Conservation (phyloP, 2,888 invertebrate genomes). For the Xestia sexstrigata region DNA sequence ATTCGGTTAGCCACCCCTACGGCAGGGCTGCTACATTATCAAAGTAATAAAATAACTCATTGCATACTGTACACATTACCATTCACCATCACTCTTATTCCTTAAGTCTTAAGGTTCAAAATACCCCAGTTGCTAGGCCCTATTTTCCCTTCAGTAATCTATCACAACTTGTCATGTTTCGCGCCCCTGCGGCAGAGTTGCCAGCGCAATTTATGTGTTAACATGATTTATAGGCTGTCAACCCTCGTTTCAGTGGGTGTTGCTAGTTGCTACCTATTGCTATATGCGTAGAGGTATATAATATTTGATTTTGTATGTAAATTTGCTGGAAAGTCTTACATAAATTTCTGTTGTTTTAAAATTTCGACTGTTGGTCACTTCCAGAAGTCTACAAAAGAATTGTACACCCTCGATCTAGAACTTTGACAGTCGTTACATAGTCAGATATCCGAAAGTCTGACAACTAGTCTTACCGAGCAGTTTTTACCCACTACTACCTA, state of each 20-base stretch:
- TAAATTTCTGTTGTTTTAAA: background rate
- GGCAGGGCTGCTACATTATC: slow-evolving; percentile 82
- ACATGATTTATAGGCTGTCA: slow-evolving; percentile 86
- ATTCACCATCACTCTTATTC: slow-evolving; percentile 61
- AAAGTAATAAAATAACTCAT: slow-evolving; percentile 81
- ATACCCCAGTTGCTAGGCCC: slow-evolving; percentile 7
- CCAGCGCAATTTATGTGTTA: slow-evolving; percentile 88
- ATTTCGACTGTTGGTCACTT: background rate
- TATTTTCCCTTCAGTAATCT: slow-evolving; percentile 72
- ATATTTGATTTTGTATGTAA: background rate
- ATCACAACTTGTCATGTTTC: slow-evolving; percentile 80
- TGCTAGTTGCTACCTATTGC: slow-evolving; percentile 59
- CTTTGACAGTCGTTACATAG: background rate
- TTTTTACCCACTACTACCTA: background rate
- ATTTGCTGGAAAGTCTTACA: accelerated
- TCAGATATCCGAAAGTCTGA: background rate
- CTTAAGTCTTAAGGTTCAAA: slow-evolving; percentile 21
- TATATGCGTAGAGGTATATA: slow-evolving; percentile 8
- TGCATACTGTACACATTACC: slow-evolving; percentile 78
- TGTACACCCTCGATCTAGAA: background rate
- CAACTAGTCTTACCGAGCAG: background rate
- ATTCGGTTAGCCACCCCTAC: slow-evolving; percentile 84
- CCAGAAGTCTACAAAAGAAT: background rate
- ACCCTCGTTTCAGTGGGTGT: slow-evolving; percentile 74
- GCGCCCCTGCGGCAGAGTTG: slow-evolving; percentile 82